Evolutionary conservation across 64 coral and sea anemone genomes (phyloP).

Genomic region (Exaiptasia diaphana): DNA sequence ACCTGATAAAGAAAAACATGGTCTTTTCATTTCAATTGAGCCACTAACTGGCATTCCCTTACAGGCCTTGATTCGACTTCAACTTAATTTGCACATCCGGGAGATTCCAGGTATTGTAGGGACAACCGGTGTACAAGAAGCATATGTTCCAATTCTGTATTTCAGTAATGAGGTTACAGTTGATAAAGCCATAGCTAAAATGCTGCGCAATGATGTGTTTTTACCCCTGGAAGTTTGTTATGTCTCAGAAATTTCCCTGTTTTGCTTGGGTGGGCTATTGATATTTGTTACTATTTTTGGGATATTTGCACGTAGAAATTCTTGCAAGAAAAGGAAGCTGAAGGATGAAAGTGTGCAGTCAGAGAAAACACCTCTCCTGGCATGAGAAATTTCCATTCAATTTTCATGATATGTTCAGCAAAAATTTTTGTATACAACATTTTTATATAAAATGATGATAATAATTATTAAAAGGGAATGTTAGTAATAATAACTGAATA

Average conservation of each 20-base stretch:
- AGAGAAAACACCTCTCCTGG: no score
- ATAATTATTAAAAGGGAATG: no score
- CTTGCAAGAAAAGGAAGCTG: no score
- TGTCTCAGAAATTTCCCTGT: neutral
- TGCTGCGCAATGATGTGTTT: neutral
- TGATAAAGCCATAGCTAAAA: constrained; percentile 18
- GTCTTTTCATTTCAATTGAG: constrained; percentile 57
- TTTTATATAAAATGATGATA: no score
- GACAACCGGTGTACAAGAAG: constrained; percentile 26
- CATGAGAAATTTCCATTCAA: no score
- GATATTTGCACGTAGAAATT: no score
- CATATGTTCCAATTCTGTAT: constrained; percentile 62
- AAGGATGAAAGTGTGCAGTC: no score
- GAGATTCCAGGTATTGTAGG: constrained; percentile 16
- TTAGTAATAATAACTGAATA: no score
- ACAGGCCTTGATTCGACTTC: constrained; percentile 40
- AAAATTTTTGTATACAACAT: no score
- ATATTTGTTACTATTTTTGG: neutral
- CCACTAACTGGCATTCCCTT: constrained; percentile 60
- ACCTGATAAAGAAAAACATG: constrained; percentile 63
- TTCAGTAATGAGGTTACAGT: constrained; percentile 51
- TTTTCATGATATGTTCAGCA: no score
- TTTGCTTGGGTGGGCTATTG: neutral
- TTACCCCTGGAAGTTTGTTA: neutral
- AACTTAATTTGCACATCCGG: constrained; percentile 61